Conservation (phyloP, 1,140 invertebrate species). For the Parapsyche elsis region DNA sequence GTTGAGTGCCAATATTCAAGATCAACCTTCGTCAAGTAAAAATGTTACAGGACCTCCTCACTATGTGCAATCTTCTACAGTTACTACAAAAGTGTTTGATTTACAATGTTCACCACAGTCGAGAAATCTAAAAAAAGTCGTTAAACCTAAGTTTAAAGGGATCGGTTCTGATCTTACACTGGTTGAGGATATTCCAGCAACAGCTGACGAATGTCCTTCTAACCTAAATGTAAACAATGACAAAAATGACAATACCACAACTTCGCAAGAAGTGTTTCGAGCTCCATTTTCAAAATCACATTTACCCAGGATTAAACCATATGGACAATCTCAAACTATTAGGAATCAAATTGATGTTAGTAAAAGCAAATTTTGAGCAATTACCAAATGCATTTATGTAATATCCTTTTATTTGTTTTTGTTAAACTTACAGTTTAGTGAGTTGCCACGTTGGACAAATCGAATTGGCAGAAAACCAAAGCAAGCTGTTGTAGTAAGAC, state of each 20-base stretch:
- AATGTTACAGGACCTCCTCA: neutral
- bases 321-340: neutral
- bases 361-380: neutral
- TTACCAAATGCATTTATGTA: neutral
- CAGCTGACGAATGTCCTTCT: neutral
- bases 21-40: neutral
- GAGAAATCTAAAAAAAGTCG: too few species aligned
- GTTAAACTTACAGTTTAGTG: constrained; percentile 53
- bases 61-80: too few species aligned
- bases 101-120: neutral
- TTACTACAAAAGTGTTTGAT: neutral
- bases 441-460: constrained; percentile 58
- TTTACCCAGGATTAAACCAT: neutral
- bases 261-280: neutral
- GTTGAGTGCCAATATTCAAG: neutral
- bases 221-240: neutral
- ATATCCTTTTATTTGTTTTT: neutral
- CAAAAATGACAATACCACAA: neutral
- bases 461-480: constrained; percentile 57
- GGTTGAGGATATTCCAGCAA: neutral
- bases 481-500: constrained; percentile 60
- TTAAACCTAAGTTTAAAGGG: neutral
- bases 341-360: constrained; percentile 1
- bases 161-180: neutral
- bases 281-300: neutral